Conservation (phyloP, 2,797 vertebrate genomes). For the Urophycis tenuis region DNA sequence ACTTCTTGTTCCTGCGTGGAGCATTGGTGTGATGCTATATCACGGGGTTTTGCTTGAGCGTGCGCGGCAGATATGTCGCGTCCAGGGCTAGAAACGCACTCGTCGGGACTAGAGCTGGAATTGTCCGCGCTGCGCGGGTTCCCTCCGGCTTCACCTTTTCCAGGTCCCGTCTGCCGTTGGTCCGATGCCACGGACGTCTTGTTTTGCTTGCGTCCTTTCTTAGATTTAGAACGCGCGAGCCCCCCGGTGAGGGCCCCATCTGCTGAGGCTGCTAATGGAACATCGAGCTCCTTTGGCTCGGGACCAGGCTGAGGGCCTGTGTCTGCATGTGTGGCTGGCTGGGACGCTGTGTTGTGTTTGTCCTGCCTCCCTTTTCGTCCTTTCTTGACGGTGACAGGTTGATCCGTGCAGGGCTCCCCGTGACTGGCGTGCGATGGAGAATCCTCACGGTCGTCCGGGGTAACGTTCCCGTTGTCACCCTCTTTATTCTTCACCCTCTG, state of each 20-base stretch:
- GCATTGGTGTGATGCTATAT: conserved; percentile 32
- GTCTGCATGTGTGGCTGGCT: conserved; percentile 32
- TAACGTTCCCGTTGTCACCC: conserved; percentile 7
- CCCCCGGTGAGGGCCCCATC: conserved; percentile 33
- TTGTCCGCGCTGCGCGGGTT: conserved; percentile 22
- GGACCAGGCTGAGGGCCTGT: conserved; percentile 39
- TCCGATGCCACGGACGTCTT: conserved; percentile 23
- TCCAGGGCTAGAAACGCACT: conserved; percentile 26
- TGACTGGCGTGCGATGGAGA: conserved; percentile 27
- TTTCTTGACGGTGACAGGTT: conserved; percentile 49
- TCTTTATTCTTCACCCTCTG: conserved; percentile 12
- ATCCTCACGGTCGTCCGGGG: conserved; percentile 36
- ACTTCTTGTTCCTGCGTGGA: conserved; percentile 43
- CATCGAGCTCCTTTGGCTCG: conserved; percentile 49
- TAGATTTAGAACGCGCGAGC: conserved; percentile 27
- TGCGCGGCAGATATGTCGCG: conserved; percentile 15
- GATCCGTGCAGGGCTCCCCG: conserved; percentile 49
- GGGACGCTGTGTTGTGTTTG: conserved; percentile 41
- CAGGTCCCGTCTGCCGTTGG: conserved; percentile 30
- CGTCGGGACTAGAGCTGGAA: conserved; percentile 29
- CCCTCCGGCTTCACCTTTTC: conserved; percentile 21
- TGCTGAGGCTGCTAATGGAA: conserved; percentile 29
- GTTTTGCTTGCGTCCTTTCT: conserved; percentile 28
- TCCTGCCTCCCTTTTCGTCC: conserved; percentile 57
- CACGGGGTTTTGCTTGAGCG: conserved; percentile 42